A percentile compares a stretch with the other conserved stretches of the same genome.
Conservation (phyloP, 2,888 invertebrate genomes). For the Zootermopsis nevadensis region DNA sequence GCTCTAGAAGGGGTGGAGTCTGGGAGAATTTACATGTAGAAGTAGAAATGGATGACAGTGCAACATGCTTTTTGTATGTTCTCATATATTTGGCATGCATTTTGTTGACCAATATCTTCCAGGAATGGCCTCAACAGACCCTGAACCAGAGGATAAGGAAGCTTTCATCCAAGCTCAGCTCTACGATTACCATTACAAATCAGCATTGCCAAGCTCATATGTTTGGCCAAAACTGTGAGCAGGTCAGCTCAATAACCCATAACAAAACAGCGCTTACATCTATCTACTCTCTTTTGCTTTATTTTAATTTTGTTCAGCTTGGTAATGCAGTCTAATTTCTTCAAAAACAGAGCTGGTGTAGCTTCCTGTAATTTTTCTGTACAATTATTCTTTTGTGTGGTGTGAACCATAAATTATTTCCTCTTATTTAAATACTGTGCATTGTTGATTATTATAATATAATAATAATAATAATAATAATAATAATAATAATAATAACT, state of each 20-base stretch:
- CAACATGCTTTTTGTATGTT: too few relatives aligned
- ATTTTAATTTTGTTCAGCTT: background rate
- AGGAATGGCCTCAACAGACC: constrained; percentile 83
- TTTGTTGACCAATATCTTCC: constrained; percentile 49
- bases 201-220: constrained; percentile 77
- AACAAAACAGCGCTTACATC: too few relatives aligned
- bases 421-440: too few relatives aligned
- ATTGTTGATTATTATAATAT: too few relatives aligned
- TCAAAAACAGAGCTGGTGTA: background rate
- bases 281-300: background rate
- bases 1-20: too few relatives aligned
- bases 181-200: constrained; percentile 78
- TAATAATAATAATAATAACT: too few relatives aligned
- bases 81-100: background rate
- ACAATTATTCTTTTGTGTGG: too few relatives aligned
- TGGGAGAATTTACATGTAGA: too few relatives aligned
- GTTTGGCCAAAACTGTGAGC: constrained; percentile 65
- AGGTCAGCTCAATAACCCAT: constrained; percentile 54
- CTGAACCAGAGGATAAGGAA: constrained; percentile 79
- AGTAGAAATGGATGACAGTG: too few relatives aligned
- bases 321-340: background rate
- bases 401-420: too few relatives aligned
- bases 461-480: too few relatives aligned
- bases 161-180: constrained; percentile 83
- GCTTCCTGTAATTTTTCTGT: background rate